A percentile compares a stretch with the other conserved stretches of the same genome.
Evolutionary conservation across 2,113 vertebrate species (phyloP).

Genomic region (Barnardius zonarius): DNA sequence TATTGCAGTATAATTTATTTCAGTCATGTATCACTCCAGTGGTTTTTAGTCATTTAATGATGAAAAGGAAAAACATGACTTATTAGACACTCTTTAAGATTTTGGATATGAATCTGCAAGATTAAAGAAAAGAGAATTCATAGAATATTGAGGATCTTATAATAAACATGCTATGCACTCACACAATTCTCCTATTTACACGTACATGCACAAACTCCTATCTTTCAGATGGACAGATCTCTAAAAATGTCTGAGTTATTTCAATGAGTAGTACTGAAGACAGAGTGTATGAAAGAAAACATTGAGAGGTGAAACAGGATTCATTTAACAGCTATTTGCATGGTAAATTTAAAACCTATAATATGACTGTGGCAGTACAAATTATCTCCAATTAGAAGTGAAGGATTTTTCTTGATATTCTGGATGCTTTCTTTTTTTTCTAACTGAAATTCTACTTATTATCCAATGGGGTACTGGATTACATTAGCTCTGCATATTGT

Average conservation of each 20-base stretch:
- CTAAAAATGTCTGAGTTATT: neutral
- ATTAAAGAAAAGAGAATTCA: neutral
- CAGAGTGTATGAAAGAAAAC: neutral
- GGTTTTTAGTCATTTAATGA: neutral
- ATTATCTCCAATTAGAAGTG: neutral
- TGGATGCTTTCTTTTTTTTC: neutral
- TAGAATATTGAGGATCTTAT: neutral
- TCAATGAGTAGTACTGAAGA: neutral
- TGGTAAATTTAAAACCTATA: neutral
- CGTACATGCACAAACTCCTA: neutral
- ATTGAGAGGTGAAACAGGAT: neutral
- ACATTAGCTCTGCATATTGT: conserved; percentile 9
- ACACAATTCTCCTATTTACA: neutral
- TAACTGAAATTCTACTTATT: neutral
- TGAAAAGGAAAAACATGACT: neutral
- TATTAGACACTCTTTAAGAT: neutral
- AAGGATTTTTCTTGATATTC: neutral
- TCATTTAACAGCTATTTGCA: neutral
- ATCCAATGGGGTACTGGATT: neutral
- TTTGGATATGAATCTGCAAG: neutral
- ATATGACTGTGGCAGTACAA: neutral
- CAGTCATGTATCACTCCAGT: neutral
- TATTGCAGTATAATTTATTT: neutral
- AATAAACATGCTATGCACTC: neutral
- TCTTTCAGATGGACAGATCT: neutral